Percentiles rank a stretch among this genome's conserved stretches.
Conservation (phyloP, 1,140 invertebrate species). For the Drosophila leontia region DNA sequence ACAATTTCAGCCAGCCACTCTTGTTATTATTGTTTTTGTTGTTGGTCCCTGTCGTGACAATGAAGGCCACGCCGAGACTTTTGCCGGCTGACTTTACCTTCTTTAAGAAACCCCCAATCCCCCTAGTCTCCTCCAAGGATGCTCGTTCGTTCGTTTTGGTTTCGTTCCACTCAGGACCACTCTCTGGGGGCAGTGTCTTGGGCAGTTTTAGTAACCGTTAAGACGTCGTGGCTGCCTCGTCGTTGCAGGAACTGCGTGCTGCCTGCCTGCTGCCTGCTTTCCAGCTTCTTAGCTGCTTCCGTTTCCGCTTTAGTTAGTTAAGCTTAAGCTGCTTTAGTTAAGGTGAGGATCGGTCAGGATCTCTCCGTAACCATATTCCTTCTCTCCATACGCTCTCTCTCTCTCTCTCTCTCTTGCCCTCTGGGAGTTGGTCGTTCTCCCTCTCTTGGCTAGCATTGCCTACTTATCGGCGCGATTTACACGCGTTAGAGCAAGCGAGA, state of each 20-base stretch:
- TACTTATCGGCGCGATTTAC: constrained; percentile 35
- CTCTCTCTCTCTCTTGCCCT: too few relatives aligned
- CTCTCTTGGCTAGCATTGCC: constrained; percentile 1
- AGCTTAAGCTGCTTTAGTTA: not conserved
- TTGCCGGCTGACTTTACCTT: constrained; percentile 49
- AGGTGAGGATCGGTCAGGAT: constrained; percentile 2
- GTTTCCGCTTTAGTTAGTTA: constrained; percentile 2
- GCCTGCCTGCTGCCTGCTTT: not conserved
- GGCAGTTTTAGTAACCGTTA: constrained; percentile 80
- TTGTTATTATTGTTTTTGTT: constrained; percentile 7
- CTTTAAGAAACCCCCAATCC: not conserved
- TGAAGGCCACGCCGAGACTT: constrained; percentile 76
- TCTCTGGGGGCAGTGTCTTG: constrained; percentile 59
- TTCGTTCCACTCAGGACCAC: not conserved
- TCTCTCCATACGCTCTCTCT: not conserved
- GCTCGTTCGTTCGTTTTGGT: not conserved
- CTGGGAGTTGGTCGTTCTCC: not conserved
- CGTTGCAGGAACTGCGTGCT: constrained; percentile 49
- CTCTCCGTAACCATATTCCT: not conserved
- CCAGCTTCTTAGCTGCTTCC: not conserved
- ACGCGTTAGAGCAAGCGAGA: not conserved
- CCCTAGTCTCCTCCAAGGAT: not conserved
- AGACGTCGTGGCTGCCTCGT: constrained; percentile 78
- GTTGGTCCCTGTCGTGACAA: constrained; percentile 45
- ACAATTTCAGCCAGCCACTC: constrained; percentile 2